Base-by-base conservation (phyloP, 2,888 invertebrate genomes). In the Beris chalybata region DNA sequence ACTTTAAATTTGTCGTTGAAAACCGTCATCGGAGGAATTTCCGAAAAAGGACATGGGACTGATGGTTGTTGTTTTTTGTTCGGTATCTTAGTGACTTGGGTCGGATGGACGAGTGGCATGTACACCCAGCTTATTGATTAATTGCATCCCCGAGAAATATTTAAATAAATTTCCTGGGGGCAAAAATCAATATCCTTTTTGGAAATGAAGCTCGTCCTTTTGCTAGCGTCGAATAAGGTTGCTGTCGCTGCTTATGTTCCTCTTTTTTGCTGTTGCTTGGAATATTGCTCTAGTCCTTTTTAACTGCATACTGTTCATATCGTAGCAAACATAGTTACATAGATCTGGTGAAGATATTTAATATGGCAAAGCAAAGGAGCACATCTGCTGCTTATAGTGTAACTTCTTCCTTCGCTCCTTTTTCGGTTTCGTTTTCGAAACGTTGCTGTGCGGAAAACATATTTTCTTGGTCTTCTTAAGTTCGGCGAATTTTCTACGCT, bases 61-160 rank as follows among this genome's bases (percentile, higher is more conserved):
- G 32, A 52, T 59, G 58, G 58, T 32, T n/a, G n/a, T n/a, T n/a
- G n/a, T n/a, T n/a, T n/a, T n/a, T n/a, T 9, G 1, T 22, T 50
- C 31, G 9, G 52, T 63, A 15, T 32, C 15, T 52, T 52, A 43
- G 63, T 47, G 29, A 58, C 58, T 7, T n/a, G 22, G 29, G 12
- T 7, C n/a, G 30, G 52, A 52, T 43, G 13, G 55, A 38, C 72
- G 85, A 85, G 71, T 86, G 84, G 4, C 83, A 86, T 72, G 76
- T 63, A 64, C 58, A 32, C n/a, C 56, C 45, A 64, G 54, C 61
- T 68, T 66, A 68, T 68, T 68, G 68, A 68, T 68, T 68, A 68
- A 68, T 65, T 66, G 68, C 64, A 66, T 61, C 45, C 44, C 61
- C 54, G 59, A 61, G 66, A 65, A 68, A 66, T 68, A 66, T 68